Conservation (phyloP, 2,797 vertebrate genomes). For the Anabacerthia variegaticeps region DNA sequence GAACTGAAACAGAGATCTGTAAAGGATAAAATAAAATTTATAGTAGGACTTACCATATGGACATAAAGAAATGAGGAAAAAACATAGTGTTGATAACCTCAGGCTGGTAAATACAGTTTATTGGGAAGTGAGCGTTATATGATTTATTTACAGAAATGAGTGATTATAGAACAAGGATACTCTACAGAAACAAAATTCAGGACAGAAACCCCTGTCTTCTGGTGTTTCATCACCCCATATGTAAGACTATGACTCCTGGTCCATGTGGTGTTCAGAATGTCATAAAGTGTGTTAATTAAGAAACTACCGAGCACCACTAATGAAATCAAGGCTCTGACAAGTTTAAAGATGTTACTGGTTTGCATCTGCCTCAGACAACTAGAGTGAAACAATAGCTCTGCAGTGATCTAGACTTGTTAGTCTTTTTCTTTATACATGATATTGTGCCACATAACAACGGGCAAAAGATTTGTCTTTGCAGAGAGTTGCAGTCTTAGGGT, state of each 20-base stretch:
- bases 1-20: conserved; percentile 31
- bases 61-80: not conserved
- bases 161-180: not conserved
- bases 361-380: not conserved
- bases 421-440: not conserved
- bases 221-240: not conserved
- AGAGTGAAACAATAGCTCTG: conserved; percentile 4
- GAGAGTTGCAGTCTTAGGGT: not conserved
- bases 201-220: not conserved
- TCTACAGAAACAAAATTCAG: conserved; percentile 13
- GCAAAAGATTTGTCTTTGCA: conserved; percentile 42
- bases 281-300: not conserved
- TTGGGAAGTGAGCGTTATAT: not conserved
- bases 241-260: not conserved
- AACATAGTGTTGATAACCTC: not conserved
- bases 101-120: conserved; percentile 16
- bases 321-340: conserved; percentile 8
- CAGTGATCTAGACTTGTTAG: not conserved
- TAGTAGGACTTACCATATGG: conserved; percentile 21
- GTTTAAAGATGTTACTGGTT: conserved; percentile 22
- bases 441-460: not conserved
- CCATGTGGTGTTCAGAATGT: not conserved
- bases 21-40: conserved; percentile 35
- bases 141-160: conserved; percentile 36
- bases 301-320: not conserved